phyloP scores from a whole-genome alignment of 2,113 vertebrate genomes.

The Phocoena phocoena region DNA sequence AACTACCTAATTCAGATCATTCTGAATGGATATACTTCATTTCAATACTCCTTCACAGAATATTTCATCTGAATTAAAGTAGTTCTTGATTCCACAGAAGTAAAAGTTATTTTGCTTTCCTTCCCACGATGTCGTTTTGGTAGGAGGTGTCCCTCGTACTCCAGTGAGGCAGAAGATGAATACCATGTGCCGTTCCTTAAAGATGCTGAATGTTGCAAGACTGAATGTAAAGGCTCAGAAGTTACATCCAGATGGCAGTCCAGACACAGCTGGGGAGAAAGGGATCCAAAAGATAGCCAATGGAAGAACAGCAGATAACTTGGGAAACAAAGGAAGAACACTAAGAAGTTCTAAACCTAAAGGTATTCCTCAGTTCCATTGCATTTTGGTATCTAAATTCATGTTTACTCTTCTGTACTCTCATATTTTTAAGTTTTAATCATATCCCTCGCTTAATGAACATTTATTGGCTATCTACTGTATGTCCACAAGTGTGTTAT shows the following conservation, averaged over 20 bases:
- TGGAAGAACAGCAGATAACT: conserved; percentile 82
- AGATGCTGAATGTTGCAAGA: conserved; percentile 96
- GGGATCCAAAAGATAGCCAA: conserved; percentile 76
- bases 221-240: conserved; percentile 96
- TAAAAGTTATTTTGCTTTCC: neutral
- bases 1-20: neutral
- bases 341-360: conserved; percentile 69
- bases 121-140: neutral
- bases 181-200: conserved; percentile 95
- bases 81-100: neutral
- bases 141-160: conserved; percentile 91
- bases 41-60: neutral
- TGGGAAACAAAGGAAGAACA: conserved; percentile 79
- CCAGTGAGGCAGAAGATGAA: conserved; percentile 98
- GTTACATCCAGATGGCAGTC: conserved; percentile 84
- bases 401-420: neutral
- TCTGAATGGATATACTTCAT: neutral
- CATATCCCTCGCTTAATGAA: neutral
- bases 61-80: neutral
- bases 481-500: neutral
- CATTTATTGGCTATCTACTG: neutral
- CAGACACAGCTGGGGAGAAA: conserved; percentile 74
- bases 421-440: neutral
- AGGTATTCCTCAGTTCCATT: conserved; percentile 39
- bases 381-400: neutral